phyloP scores from a whole-genome alignment of 2,797 vertebrate species.

The Sebastes taczanowskii region DNA sequence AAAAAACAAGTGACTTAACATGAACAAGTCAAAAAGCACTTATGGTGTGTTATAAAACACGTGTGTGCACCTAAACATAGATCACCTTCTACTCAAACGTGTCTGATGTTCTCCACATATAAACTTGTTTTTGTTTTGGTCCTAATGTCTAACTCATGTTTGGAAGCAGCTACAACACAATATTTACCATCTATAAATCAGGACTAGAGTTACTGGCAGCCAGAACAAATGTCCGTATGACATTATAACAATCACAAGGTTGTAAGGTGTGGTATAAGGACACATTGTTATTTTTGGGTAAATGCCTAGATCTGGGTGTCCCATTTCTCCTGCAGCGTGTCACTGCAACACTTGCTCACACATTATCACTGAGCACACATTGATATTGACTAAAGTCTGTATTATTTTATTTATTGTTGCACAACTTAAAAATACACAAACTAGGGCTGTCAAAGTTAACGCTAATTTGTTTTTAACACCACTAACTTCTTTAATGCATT shows the following conservation, averaged over 20 bases:
- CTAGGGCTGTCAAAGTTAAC: too few relatives aligned
- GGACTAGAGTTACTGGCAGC: not conserved
- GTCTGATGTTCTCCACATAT: not conserved
- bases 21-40: not conserved
- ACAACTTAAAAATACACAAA: too few relatives aligned
- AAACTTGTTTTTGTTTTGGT: not conserved
- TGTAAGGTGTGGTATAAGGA: not conserved
- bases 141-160: not conserved
- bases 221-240: not conserved
- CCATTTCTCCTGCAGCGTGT: not conserved
- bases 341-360: not conserved
- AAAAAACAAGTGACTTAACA: not conserved
- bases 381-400: not conserved
- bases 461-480: too few relatives aligned
- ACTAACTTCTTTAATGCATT: too few relatives aligned
- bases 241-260: not conserved
- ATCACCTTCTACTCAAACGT: not conserved
- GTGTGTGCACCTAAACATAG: too few relatives aligned
- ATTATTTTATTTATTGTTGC: too few relatives aligned
- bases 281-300: too few relatives aligned
- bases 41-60: not conserved
- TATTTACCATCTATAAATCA: not conserved
- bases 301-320: too few relatives aligned
- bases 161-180: not conserved
- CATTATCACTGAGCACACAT: slow-evolving; percentile 6